Evolutionary conservation across 2,113 vertebrate species (phyloP).

Genomic region (Podilymbus podiceps): DNA sequence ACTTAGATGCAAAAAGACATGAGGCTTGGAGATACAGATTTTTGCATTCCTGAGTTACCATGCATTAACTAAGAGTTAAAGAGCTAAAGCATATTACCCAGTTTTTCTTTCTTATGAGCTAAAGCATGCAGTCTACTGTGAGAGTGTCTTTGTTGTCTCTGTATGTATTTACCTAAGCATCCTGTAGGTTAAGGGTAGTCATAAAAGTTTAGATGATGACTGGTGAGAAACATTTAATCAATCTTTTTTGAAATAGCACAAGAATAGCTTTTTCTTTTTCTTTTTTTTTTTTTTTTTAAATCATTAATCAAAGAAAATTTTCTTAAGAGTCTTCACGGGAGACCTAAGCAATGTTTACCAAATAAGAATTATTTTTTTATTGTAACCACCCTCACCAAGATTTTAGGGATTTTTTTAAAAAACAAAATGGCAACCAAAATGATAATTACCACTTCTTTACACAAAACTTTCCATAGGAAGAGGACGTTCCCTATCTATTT

Average conservation of each 20-base stretch:
- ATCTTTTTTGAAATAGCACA: neutral
- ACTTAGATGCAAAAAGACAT: neutral
- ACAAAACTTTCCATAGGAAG: neutral
- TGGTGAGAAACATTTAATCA: neutral
- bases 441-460: neutral
- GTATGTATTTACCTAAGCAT: neutral
- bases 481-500: neutral
- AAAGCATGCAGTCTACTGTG: neutral
- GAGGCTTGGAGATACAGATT: neutral
- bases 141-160: neutral
- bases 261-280: neutral
- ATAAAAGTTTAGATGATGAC: neutral
- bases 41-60: neutral
- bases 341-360: neutral
- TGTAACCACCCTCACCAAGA: neutral
- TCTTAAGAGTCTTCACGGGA: neutral
- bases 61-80: neutral
- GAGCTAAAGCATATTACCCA: neutral
- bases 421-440: neutral
- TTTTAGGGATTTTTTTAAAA: neutral
- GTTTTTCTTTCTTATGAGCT: neutral
- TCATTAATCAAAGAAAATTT: neutral
- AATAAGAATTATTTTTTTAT: neutral
- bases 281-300: neutral
- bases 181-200: neutral